These are phyloP conservation scores for Poecilobothrus nobilitatus DNA, from an alignment of 2,888 invertebrate genomes.

Conservation along the genomic window DNA sequence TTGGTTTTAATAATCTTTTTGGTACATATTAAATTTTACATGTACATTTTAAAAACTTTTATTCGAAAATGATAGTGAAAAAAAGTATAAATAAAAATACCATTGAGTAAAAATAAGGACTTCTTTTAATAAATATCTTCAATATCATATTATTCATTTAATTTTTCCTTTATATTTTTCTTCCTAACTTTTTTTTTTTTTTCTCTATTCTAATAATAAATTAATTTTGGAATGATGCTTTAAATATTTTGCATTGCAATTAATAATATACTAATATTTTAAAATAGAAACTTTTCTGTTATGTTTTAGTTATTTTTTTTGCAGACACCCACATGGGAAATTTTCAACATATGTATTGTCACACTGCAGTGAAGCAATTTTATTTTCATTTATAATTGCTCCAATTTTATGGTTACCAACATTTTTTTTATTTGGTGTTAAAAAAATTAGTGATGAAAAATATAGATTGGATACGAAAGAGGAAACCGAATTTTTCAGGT, in stretches of 20 bases:
- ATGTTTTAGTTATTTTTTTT: conserved; percentile 25
- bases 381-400: conserved; percentile 66
- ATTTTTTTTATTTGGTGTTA: conserved; percentile 61
- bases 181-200: conserved; percentile 2
- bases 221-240: background rate
- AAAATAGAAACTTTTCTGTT: background rate
- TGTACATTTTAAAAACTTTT: too few relatives aligned
- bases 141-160: too few relatives aligned
- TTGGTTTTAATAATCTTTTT: too few relatives aligned
- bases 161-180: too few relatives aligned
- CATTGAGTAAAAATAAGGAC: too few relatives aligned
- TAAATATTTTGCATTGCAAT: background rate
- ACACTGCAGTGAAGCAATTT: conserved; percentile 67
- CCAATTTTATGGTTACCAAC: conserved; percentile 76
- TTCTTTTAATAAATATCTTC: too few relatives aligned
- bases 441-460: conserved; percentile 27
- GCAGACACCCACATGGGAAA: conserved; percentile 69
- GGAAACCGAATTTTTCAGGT: too few relatives aligned
- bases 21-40: too few relatives aligned
- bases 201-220: background rate
- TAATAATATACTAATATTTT: background rate
- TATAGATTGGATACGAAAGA: conserved; percentile 34
- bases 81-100: too few relatives aligned
- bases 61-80: too few relatives aligned
- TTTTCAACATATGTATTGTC: conserved; percentile 66